Conservation (phyloP, 1,140 invertebrate genomes). For the Neotoxoptera formosana region DNA sequence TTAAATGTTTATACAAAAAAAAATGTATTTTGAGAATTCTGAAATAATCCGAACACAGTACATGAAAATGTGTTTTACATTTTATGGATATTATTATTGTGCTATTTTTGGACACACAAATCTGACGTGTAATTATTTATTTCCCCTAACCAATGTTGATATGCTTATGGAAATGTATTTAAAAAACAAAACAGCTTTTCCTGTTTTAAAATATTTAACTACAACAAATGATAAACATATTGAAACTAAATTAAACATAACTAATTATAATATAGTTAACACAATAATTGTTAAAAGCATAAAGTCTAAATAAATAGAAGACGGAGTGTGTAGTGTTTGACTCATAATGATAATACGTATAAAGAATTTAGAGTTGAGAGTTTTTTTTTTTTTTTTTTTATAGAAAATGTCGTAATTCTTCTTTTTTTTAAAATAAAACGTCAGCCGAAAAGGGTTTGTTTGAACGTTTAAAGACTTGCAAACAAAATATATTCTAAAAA, state of each 20-base stretch:
- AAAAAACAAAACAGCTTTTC: background rate
- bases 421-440: background rate
- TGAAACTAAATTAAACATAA: background rate
- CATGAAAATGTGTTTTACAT: background rate
- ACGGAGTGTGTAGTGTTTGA: background rate
- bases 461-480: background rate
- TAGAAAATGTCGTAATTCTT: background rate
- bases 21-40: background rate
- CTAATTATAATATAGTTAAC: background rate
- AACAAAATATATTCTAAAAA: background rate
- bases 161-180: background rate
- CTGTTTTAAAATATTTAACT: background rate
- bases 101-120: background rate
- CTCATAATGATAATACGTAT: background rate
- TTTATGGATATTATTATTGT: background rate
- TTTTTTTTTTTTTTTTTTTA: background rate
- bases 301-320: background rate
- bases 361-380: background rate
- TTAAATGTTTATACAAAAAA: background rate
- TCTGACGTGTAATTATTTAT: background rate
- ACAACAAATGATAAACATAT: background rate
- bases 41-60: background rate
- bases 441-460: background rate
- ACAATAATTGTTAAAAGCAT: background rate
- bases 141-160: background rate